These are phyloP conservation scores for Enteromius argenteus DNA, from an alignment of 2,797 vertebrate genomes.

Conservation along the genomic window DNA sequence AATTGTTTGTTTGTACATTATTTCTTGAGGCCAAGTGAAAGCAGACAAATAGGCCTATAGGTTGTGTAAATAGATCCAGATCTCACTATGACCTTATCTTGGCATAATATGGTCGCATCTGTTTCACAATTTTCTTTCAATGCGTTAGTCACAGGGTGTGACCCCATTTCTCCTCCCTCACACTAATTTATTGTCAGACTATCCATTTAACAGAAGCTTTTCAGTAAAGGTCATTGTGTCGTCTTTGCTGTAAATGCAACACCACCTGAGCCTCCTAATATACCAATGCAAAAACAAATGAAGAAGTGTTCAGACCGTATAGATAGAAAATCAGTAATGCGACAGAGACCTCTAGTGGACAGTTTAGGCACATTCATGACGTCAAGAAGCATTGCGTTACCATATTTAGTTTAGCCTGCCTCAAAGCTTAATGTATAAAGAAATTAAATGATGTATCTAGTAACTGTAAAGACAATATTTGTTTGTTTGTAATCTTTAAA, in stretches of 20 bases:
- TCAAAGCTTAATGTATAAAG: background rate
- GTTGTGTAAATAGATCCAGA: background rate
- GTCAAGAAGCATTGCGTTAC: background rate
- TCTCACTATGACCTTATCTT: background rate
- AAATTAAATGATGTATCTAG: background rate
- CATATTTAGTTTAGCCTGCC: background rate
- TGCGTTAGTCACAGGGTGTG: slow-evolving; percentile 2
- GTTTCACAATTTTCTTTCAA: slow-evolving; percentile 30
- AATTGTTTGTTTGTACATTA: background rate
- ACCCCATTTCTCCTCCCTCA: background rate
- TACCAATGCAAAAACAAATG: background rate
- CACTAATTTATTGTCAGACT: slow-evolving; percentile 31
- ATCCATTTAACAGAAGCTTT: slow-evolving; percentile 30
- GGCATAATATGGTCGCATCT: slow-evolving; percentile 19
- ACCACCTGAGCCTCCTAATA: slow-evolving; percentile 36
- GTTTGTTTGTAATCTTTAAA: background rate
- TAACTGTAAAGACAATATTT: background rate
- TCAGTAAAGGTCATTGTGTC: slow-evolving; percentile 38
- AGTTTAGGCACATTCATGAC: background rate
- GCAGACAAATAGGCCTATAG: background rate
- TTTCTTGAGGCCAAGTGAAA: background rate
- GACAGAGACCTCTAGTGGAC: slow-evolving; percentile 28
- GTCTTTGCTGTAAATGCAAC: slow-evolving; percentile 35
- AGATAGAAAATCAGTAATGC: background rate
- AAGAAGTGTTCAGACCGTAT: background rate